Percentiles rank a stretch among this genome's conserved stretches.
Evolutionary conservation across 2,888 invertebrate species (phyloP).

Genomic region (Hydriomena furcata): DNA sequence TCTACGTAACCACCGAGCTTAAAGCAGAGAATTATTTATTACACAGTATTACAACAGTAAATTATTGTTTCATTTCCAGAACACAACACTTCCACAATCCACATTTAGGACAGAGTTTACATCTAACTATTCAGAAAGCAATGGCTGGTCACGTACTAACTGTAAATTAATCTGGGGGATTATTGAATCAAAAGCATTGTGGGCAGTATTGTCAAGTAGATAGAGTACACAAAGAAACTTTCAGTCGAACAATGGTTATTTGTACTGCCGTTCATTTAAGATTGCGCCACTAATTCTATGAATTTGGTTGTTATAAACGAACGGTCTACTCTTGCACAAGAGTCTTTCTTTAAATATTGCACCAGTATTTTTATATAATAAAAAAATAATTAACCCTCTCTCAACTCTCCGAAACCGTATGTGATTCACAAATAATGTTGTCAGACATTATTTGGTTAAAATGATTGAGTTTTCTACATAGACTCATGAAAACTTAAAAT

Average conservation of each 20-base stretch:
- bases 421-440: no score
- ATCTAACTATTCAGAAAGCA: background rate
- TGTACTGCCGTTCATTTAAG: conserved; percentile 11
- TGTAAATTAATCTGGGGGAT: background rate
- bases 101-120: background rate
- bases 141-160: background rate
- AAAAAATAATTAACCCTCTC: no score
- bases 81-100: background rate
- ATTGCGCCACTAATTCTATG: conserved; percentile 7
- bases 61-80: conserved; percentile 1
- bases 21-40: background rate
- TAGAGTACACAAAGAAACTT: conserved; percentile 10
- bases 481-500: no score
- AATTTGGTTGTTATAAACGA: conserved; percentile 9
- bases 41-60: conserved; percentile 1
- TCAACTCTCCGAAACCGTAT: no score
- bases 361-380: background rate
- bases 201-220: conserved; percentile 4
- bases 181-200: conserved; percentile 8
- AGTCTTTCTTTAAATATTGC: conserved; percentile 1
- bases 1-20: conserved; percentile 4
- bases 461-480: no score
- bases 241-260: conserved; percentile 11
- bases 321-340: background rate
- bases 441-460: no score